Evolutionary conservation across 53 echinoderm and acorn worm species (phyloP), one percentile per base, ranked within the genome.

Genomic region (Zoroaster sp.): DNA sequence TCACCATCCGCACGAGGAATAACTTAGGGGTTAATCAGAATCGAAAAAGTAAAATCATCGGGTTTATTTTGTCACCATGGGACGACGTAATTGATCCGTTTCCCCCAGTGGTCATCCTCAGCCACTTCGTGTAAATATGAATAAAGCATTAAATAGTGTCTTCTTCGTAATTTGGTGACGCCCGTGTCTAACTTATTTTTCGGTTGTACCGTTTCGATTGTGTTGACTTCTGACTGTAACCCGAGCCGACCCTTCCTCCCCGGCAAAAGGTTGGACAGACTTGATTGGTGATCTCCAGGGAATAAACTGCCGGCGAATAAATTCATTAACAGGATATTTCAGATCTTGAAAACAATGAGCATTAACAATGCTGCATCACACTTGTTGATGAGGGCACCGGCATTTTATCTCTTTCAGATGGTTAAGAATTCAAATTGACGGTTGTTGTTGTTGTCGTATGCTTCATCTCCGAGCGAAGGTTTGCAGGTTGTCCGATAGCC

Each of bases 41-140:
- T 28, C 11, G 12, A 12, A 44, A 44, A 44, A 44, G 11, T 10
- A 28, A 10, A 59, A 10, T 15, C 25, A 25, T 10, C 25, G 21
- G 63, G 28, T 28, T 59, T 21, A 23, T 8, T 28, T 28, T 71
- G 37, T 18, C 71, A 71, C 71, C 71, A 17, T 28, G 53, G 18
- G 35, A 52, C 33, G 5, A 4, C 28, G 45, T 45, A 75, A 75
- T 75, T 75, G 49, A 75, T 75, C 75, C 38, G 1, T 15, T 43
- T 21, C 41, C 40, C 38, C 40, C 74, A 23, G 23, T 3, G 74
- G n/a, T 4, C 17, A 14, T 34, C 77, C 33, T 49, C 51, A 51
- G 36, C 13, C 53, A 33, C 52, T 77, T 51, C 36, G 36, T 51
- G 51, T 49, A 52, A 77, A 77, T 53, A 77, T 77, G 77, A 52